These are phyloP conservation scores for Lynx canadensis DNA, from an alignment of 2,113 vertebrate genomes.

Conservation along the genomic window DNA sequence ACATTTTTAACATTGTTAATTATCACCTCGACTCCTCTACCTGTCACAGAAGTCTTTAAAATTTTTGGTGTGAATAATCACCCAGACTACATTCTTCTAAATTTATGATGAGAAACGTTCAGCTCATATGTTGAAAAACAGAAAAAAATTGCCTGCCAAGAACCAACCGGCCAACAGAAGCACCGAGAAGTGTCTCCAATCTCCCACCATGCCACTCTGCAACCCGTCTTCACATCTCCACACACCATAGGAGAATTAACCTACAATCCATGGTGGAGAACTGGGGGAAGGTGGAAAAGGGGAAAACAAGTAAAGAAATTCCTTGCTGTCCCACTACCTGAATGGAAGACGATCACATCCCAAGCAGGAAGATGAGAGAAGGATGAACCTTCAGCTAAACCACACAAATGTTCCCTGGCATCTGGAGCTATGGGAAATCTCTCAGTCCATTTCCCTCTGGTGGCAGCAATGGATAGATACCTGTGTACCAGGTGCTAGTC, in stretches of 20 bases:
- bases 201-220: not conserved
- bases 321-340: not conserved
- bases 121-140: not conserved
- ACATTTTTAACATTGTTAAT: not conserved
- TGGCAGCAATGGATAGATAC: not conserved
- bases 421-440: not conserved
- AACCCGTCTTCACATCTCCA: not conserved
- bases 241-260: not conserved
- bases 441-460: not conserved
- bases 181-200: no score
- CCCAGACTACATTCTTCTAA: not conserved
- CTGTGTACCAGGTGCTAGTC: not conserved
- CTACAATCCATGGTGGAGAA: not conserved
- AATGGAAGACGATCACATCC: not conserved
- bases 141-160: not conserved
- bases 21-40: not conserved
- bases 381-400: not conserved
- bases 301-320: not conserved
- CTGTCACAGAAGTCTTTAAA: not conserved
- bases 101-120: not conserved
- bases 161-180: not conserved
- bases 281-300: not conserved
- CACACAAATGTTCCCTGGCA: not conserved
- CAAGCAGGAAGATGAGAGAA: not conserved
- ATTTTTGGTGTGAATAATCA: not conserved